Evolutionary conservation across 2,888 invertebrate species (phyloP).

Genomic region (Strigamia crassipes): DNA sequence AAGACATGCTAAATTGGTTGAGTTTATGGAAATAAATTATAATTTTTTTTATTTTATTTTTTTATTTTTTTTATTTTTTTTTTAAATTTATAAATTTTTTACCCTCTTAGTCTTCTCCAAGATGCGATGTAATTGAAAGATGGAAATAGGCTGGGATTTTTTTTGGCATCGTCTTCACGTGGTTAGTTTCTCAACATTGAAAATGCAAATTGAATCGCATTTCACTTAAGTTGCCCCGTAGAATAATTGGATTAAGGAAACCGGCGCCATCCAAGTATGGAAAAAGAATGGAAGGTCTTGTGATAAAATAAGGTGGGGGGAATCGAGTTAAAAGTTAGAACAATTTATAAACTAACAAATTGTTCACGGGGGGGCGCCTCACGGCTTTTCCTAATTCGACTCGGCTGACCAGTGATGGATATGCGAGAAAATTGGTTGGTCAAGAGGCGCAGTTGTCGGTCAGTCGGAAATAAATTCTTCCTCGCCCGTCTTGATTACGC

Average conservation of each 20-base stretch:
- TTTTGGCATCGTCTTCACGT: conserved; percentile 8
- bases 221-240: conserved; percentile 10
- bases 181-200: conserved; percentile 10
- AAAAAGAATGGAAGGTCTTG: conserved; percentile 25
- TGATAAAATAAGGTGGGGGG: conserved; percentile 10
- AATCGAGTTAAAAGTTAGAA: conserved; percentile 10
- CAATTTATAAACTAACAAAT: conserved; percentile 10
- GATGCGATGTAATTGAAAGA: conserved; percentile 4
- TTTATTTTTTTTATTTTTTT: background rate
- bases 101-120: background rate
- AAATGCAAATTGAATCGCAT: conserved; percentile 10
- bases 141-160: background rate
- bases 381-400: background rate
- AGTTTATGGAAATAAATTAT: conserved; percentile 1
- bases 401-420: conserved; percentile 10
- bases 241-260: conserved; percentile 4
- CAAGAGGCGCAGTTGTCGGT: conserved; percentile 10
- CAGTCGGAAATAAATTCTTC: conserved; percentile 10
- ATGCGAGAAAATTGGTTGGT: background rate
- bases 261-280: conserved; percentile 16
- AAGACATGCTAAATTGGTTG: background rate
- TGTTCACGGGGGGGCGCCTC: background rate
- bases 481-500: background rate
- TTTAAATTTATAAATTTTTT: background rate
- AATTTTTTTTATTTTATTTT: background rate